Evolutionary conservation across 2,113 vertebrate genomes (phyloP).

Genomic region (Paralichthys olivaceus): DNA sequence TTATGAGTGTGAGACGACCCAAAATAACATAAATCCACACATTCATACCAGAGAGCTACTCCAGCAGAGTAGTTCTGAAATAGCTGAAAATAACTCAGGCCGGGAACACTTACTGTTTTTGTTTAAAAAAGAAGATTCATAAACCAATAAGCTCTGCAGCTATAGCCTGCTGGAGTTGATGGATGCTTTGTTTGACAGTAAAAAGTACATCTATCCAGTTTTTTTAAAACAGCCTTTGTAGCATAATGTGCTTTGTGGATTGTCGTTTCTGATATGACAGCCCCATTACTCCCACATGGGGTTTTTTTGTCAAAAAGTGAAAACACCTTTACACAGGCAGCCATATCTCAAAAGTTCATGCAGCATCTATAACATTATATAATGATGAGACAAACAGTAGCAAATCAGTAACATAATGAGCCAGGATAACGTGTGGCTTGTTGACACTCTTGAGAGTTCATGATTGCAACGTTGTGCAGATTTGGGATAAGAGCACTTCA

Average conservation of each 20-base stretch:
- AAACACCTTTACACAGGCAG: background rate
- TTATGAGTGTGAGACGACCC: background rate
- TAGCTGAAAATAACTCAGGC: background rate
- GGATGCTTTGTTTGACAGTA: constrained; percentile 32
- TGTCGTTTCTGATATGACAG: background rate
- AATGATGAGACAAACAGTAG: background rate
- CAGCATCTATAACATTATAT: background rate
- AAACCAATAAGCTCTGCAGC: constrained; percentile 7
- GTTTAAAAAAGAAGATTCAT: constrained; percentile 4
- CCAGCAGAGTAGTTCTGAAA: background rate
- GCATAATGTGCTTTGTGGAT: constrained; percentile 27
- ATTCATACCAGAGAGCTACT: background rate
- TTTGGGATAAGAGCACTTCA: constrained; percentile 23
- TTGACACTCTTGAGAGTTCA: background rate
- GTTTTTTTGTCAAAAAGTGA: background rate
- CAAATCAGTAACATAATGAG: background rate
- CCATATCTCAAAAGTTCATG: background rate
- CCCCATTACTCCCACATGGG: background rate
- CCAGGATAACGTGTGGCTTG: background rate
- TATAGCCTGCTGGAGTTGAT: constrained; percentile 1
- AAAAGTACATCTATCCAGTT: constrained; percentile 32
- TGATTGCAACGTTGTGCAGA: constrained; percentile 10
- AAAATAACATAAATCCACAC: background rate
- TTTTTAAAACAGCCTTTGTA: constrained; percentile 31
- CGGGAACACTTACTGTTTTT: background rate